Evolutionary conservation across 2,888 invertebrate species (phyloP).

Genomic region (Xiphydria camelus): DNA sequence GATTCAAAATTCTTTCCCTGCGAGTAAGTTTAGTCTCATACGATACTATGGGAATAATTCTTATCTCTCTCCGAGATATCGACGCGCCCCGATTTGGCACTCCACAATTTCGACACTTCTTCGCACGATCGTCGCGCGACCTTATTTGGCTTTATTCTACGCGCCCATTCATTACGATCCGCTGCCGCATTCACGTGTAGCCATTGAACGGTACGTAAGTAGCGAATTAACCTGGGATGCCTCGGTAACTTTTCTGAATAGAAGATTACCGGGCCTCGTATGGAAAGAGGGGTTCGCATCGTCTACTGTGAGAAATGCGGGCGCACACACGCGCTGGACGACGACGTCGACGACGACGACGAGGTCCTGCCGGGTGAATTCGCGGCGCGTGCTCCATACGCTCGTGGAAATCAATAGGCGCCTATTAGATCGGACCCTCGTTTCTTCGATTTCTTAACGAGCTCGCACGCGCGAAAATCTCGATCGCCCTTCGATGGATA

Average conservation of each 20-base stretch:
- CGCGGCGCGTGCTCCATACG: conserved; percentile 9
- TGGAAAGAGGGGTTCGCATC: conserved; percentile 19
- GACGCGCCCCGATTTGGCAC: too few species aligned
- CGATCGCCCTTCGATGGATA: too few species aligned
- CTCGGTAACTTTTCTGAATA: conserved; percentile 42
- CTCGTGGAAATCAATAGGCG: too few species aligned
- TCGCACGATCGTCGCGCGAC: too few species aligned
- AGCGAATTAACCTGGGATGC: conserved; percentile 44
- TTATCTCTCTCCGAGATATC: too few species aligned
- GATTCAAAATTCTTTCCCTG: too few species aligned
- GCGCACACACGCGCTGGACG: neutral
- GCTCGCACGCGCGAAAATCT: too few species aligned
- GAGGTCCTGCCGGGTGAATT: conserved; percentile 22
- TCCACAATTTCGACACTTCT: too few species aligned
- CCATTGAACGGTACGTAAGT: conserved; percentile 37
- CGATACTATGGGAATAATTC: too few species aligned
- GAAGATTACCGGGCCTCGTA: conserved; percentile 29
- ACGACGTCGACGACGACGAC: conserved; percentile 21
- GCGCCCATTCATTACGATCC: conserved; percentile 36
- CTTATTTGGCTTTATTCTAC: neutral
- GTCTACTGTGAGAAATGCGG: conserved; percentile 6
- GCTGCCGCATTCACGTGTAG: conserved; percentile 30
- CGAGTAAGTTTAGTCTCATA: too few species aligned
- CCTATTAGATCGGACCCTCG: too few species aligned
- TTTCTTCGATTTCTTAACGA: too few species aligned